Evolutionary conservation across 2,888 invertebrate species (phyloP), one percentile per base, ranked within the genome.

Genomic region (Andrena haemorrhoa): DNA sequence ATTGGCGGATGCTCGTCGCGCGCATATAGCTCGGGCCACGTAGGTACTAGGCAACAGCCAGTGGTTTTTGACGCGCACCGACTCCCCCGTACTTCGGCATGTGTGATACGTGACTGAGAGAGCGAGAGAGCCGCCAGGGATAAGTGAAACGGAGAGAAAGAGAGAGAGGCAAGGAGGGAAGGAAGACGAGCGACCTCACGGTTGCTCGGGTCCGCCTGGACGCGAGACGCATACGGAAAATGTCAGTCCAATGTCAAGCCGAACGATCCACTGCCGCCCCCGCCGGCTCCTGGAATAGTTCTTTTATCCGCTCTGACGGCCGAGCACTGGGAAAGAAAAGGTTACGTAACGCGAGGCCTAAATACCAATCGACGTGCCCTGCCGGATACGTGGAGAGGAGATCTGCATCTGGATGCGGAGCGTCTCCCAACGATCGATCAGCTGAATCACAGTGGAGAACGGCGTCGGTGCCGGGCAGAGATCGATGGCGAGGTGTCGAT

Each of bases 151-250:
- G 7, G 64, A n/a, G 56, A 53, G 56, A 20, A 26, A 53, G 70
- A 33, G 31, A 49, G 58, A 53, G 65, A 70, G 20, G 6, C 23
- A 31, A 26, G 16, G 33, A 31, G 20, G 51, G 35, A 66, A 53
- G 29, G 61, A 78, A 47, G 78, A 69, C 41, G 68, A 47, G 65
- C 47, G 49, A 29, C 29, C 64, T 49, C 70, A 16, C 75, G 68
- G 73, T 79, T 84, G 82, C 65, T 81, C 60, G 65, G 60, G 81
- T 76, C 75, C 74, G 77, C 69, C 64, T 41, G 70, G 68, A 91
- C 91, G 91, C 89, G 87, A 81, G 79, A 47, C 83, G 92, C 90
- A 91, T 92, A 90, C 91, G 90, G 87, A 92, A 92, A 92, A 92
- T 87, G 73, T 72, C 64, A 82, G 85, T 87, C 90, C 92, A 92